These are phyloP conservation scores for Pontoporia blainvillei DNA, from an alignment of 2,113 vertebrate genomes.

Conservation along the genomic window DNA sequence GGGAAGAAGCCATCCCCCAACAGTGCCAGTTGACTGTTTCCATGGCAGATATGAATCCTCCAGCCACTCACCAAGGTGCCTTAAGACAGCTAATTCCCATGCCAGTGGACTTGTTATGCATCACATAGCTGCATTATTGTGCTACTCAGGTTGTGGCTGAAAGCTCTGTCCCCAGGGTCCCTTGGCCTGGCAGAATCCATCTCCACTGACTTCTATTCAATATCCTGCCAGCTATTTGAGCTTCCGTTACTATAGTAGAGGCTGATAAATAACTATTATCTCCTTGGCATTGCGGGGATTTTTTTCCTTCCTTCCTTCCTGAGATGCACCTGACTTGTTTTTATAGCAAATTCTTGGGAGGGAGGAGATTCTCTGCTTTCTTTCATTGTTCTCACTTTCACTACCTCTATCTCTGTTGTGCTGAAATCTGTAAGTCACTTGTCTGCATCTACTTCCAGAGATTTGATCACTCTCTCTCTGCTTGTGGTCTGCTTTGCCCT, in stretches of 20 bases:
- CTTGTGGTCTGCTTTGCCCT: neutral
- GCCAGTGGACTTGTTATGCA: neutral
- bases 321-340: neutral
- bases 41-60: neutral
- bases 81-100: neutral
- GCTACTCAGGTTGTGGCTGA: neutral
- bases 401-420: neutral
- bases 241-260: neutral
- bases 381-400: neutral
- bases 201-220: slow-evolving; percentile 29
- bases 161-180: neutral
- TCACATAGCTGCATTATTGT: neutral
- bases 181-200: neutral
- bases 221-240: neutral
- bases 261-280: neutral
- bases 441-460: neutral
- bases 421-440: neutral
- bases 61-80: neutral
- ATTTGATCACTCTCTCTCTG: neutral
- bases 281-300: neutral
- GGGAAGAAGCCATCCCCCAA: neutral
- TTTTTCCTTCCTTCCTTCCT: neutral
- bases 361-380: neutral
- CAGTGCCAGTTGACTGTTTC: neutral
- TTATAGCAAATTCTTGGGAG: neutral